phyloP scores from a whole-genome alignment of 2,888 invertebrate genomes.

The Serripes groenlandicus region DNA sequence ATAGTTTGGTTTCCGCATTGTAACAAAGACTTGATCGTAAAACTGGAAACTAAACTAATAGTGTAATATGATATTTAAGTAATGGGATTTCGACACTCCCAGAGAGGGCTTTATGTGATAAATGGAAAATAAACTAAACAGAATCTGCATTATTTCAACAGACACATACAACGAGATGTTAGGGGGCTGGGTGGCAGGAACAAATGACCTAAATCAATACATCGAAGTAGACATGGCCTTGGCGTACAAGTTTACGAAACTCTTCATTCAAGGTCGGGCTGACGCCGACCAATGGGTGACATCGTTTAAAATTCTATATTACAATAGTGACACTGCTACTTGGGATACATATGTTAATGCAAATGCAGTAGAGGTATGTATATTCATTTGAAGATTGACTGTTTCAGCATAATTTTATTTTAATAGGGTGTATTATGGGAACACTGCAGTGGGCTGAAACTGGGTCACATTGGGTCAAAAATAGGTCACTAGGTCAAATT shows the following conservation, averaged over 20 bases:
- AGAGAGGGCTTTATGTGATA: neutral
- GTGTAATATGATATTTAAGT: too few species aligned
- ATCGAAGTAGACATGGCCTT: constrained; percentile 75
- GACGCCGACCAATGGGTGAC: constrained; percentile 76
- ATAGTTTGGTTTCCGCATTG: too few species aligned
- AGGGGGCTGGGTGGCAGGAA: constrained; percentile 82
- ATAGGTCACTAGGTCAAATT: too few species aligned
- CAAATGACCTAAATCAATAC: constrained; percentile 75
- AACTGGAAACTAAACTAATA: too few species aligned
- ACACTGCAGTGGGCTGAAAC: too few species aligned
- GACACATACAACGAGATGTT: constrained; percentile 53
- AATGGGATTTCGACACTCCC: too few species aligned
- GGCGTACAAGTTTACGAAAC: constrained; percentile 69
- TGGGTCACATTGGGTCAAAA: too few species aligned
- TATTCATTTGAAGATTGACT: too few species aligned
- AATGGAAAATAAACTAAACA: neutral
- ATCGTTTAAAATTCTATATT: constrained; percentile 69
- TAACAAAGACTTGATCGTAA: too few species aligned
- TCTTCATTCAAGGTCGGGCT: constrained; percentile 79
- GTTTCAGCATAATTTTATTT: too few species aligned
- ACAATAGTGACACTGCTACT: constrained; percentile 54
- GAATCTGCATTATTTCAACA: constrained; percentile 2
- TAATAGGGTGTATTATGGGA: too few species aligned
- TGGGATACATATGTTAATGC: constrained; percentile 43
- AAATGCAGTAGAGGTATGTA: constrained; percentile 26